These are phyloP conservation scores for Metopolophium dirhodum DNA, from an alignment of 1,140 invertebrate species.

Conservation along the genomic window DNA sequence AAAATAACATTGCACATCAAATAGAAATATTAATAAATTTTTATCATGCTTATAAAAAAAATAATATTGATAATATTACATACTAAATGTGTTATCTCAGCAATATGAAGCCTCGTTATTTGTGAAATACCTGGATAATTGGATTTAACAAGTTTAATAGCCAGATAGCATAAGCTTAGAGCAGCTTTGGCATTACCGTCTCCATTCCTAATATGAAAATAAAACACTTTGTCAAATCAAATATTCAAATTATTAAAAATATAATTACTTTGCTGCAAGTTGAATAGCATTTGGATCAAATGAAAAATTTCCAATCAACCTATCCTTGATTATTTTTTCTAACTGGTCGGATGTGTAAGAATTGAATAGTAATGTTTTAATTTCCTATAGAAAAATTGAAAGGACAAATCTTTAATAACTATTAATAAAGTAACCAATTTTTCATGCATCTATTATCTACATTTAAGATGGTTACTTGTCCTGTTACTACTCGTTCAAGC, in stretches of 20 bases:
- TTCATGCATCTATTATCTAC: conserved; percentile 59
- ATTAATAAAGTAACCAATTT: too few species aligned
- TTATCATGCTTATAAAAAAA: too few species aligned
- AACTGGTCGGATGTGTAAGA: conserved; percentile 92
- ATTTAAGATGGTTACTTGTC: conserved; percentile 64
- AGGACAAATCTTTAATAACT: neutral
- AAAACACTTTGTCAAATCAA: neutral
- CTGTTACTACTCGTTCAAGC: conserved; percentile 71
- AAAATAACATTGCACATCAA: too few species aligned
- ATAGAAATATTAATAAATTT: too few species aligned
- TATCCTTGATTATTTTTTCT: conserved; percentile 78
- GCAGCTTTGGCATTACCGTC: conserved; percentile 95
- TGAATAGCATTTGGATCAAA: conserved; percentile 88
- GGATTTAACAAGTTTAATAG: conserved; percentile 83
- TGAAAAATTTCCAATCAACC: conserved; percentile 70
- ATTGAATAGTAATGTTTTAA: conserved; percentile 92
- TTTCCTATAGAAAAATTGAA: conserved; percentile 67
- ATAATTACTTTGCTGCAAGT: conserved; percentile 79
- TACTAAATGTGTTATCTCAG: too few species aligned
- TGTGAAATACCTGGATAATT: too few species aligned
- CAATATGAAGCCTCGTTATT: too few species aligned
- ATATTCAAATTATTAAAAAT: conserved; percentile 36
- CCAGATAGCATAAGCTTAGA: conserved; percentile 88
- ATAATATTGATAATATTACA: too few species aligned
- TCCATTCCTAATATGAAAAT: conserved; percentile 72